Evolutionary conservation across 2,113 vertebrate genomes (phyloP).

Genomic region (Brevimyrus niger): DNA sequence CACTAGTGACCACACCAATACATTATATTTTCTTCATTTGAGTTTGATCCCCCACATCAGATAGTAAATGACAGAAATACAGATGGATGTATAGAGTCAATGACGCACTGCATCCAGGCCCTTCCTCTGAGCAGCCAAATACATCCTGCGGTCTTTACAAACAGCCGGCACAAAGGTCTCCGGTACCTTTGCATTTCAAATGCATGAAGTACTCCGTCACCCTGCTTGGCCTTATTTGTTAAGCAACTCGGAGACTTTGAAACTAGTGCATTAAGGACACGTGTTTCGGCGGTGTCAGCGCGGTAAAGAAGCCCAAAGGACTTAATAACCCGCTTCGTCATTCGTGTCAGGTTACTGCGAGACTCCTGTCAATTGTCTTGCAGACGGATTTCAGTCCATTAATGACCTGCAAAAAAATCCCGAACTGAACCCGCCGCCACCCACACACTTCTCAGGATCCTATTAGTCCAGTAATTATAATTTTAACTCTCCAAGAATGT

Average conservation of each 20-base stretch:
- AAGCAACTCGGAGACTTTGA: background rate
- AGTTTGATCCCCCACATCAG: background rate
- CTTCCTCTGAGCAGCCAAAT: background rate
- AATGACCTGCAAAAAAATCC: background rate
- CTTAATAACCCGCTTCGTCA: background rate
- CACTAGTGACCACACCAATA: background rate
- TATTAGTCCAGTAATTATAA: conserved; percentile 15
- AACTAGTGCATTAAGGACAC: conserved; percentile 1
- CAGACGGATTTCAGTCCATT: conserved; percentile 6
- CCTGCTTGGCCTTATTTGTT: background rate
- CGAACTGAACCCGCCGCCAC: background rate
- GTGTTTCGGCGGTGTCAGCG: background rate
- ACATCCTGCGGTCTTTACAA: background rate
- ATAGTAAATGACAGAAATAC: background rate
- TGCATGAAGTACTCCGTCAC: background rate
- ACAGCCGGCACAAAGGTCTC: background rate
- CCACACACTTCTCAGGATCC: conserved; percentile 1
- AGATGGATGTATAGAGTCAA: background rate
- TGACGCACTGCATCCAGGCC: background rate
- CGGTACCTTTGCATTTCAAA: background rate
- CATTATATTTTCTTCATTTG: background rate
- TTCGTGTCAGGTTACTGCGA: background rate
- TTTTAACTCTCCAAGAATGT: conserved; percentile 14
- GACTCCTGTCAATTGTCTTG: conserved; percentile 1
- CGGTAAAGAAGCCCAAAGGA: background rate